Base-by-base conservation (phyloP, 2,797 vertebrate species). In the Percopsis omiscomaycus region DNA sequence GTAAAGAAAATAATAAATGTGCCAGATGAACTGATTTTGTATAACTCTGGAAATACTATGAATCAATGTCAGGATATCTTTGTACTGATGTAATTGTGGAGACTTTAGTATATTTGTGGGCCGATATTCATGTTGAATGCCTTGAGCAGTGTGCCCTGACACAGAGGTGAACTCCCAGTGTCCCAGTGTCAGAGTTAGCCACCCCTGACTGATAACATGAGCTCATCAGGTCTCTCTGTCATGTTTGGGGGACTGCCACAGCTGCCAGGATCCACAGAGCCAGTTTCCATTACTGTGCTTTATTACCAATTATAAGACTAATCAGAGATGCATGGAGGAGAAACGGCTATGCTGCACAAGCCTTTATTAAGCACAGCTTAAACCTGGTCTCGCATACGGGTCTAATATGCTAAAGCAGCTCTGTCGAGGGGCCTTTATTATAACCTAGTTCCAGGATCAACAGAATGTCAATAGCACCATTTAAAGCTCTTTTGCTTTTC, bases 291-390 rank as follows among this genome's bases (percentile, higher is more conserved):
- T 71, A 63, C 79, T 78, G 66, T 61, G 30, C 74, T 83, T 86
- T 85, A 86, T 85, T 84, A 83, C 59, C 72, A 84, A 78, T 86
- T 87, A 86, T 74, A 73, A 68, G 68, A 59, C 84, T 82, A 87
- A 89, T 89, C 84, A 84, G 77, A 82, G 80, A 70, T 42, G 73
- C 69, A 81, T 75, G 80, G 78, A 64, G 81, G 77, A 77, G 68
- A 83, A 79, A 78, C 47, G 65, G 77, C 84, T 77, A 59, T 55
- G 69, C 65, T 69, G 30, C 45, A 12, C 66, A 67, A 68, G 49
- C 54, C 53, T 74, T 75, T 66, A 69, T 79, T 53, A n/a, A 69
- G 15, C 57, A 5, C 65, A 67, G 68, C 49, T 54, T 57, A 30
- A 10, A 63, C 29, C 68, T 54, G 28, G 51, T 47, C 51, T 62